Evolutionary conservation across 2,113 vertebrate genomes (phyloP).

Genomic region (Ailurus styani): DNA sequence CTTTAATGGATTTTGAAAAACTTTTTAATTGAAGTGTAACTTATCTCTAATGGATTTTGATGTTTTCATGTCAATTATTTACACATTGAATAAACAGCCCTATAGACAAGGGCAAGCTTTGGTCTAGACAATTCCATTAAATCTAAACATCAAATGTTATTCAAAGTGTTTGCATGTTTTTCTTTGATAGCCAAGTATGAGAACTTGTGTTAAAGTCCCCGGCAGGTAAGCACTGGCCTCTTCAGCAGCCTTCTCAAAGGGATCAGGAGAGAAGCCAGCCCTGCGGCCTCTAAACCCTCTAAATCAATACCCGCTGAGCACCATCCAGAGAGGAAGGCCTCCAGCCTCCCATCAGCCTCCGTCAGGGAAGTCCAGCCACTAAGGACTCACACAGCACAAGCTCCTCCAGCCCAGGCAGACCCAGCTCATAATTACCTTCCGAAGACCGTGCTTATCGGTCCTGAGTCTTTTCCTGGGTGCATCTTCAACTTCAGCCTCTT

Average conservation of each 20-base stretch:
- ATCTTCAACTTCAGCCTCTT: slow-evolving; percentile 79
- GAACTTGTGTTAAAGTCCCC: background rate
- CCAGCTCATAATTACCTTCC: slow-evolving; percentile 80
- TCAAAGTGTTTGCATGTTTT: background rate
- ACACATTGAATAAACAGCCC: background rate
- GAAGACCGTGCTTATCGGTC: slow-evolving; percentile 82
- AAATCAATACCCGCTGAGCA: background rate
- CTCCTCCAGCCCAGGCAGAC: slow-evolving; percentile 54
- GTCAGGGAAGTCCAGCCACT: background rate
- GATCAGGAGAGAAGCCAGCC: background rate
- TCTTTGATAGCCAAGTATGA: background rate
- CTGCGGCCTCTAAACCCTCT: rapidly evolving
- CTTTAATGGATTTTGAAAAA: background rate
- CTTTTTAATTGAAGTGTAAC: background rate
- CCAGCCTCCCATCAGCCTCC: background rate
- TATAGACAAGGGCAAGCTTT: background rate
- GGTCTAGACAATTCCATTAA: background rate
- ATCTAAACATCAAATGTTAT: background rate
- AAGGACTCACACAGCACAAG: slow-evolving; percentile 1
- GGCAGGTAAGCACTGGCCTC: background rate
- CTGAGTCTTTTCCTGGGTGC: slow-evolving; percentile 84
- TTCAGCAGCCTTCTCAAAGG: background rate
- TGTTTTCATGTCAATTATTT: background rate
- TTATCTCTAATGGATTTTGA: background rate
- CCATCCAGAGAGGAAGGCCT: no score